Base-by-base conservation (phyloP, 2,797 vertebrate genomes). In the Rhinichthys osculus region DNA sequence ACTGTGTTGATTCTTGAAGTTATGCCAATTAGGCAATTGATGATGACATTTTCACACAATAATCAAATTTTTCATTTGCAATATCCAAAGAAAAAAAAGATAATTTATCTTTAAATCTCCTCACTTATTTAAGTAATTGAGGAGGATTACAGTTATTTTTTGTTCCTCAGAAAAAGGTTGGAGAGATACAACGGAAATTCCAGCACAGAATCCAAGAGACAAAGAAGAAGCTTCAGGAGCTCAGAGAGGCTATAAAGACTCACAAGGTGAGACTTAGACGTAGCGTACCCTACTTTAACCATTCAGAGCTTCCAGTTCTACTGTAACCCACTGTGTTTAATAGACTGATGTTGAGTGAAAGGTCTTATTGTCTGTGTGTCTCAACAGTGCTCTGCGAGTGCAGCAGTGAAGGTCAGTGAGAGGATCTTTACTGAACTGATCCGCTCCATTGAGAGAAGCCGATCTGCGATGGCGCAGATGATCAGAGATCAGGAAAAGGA, bases 401-500 rank as follows among this genome's bases (percentile, higher is more conserved):
- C 72, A 0, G 44, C 72, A 74, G 16, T 21, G 42, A 0, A 74
- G 2, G 42, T 1, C 8, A 50, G 30, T 11, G 30, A 77, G 30
- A 54, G 50, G 50, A 77, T 54, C 10, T 77, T 54, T 7, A 23
- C 3, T 77, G 73, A 57, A 14, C 30, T 77, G 47, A 77, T 77
- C 30, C 19, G 5, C 50, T 57, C 7, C 5, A 54, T 77, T 35
- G 19, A 54, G 50, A 77, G 1, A 54, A 35, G 50, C 0, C 0
- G 6, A 21, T 54, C 47, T 11, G 44, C 50, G 27, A 8, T 33
- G 72, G 14, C 19, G 7, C 19, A 7, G 73, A 38, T 77, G 47
- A 76, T 76, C 73, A 76, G 71, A 73, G 71, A 73, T 30, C 42
- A 27, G 2, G 71, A 73, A 47, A 59, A 77, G 19, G n/a, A 19